Base-by-base conservation (phyloP, 2,797 vertebrate species). In the Rallus crepitans region DNA sequence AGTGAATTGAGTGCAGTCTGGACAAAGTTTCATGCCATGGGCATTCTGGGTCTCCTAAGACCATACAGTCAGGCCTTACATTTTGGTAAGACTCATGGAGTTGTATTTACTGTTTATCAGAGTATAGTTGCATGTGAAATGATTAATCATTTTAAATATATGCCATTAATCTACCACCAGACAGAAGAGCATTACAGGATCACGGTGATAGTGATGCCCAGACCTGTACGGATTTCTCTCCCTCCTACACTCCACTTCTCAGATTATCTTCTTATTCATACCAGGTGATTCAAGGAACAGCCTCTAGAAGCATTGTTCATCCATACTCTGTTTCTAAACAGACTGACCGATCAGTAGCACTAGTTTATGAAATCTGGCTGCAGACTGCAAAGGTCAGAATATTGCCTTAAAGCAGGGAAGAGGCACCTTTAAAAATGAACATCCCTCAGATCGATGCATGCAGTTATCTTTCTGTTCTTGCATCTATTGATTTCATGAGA, bases 21-120 rank as follows among this genome's bases (percentile, higher is more conserved):
- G 19, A 47, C 39, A 11, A 70, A 65, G 19, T 80, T 91, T 57
- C 27, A 25, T 55, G 24, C 18, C 4, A 0, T 63, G 50, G 60
- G 57, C 78, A 66, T 93, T 94, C 96, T 92, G 52, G 18, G 35
- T 95, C 83, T 92, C 83, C 90, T 87, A 21, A 50, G 48, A 68
- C 33, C 17, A 16, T 35, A 76, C 59, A 53, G 82, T 90, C 69
- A 89, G 94, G 79, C 59, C 95, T 94, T 96, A 90, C 21, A 3
- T 96, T 96, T 93, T 97, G 93, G 61, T 95, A 96, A 95, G 91
- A 77, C 95, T 97, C 87, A 95, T 7, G 4, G 90, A 95, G 79
- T 68, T 80, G 76, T 88, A 73, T 90, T 97, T 96, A 83, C 42
- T 86, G 15, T 85, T 2, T 70, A 30, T 63, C 27, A 57, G 70